Evolutionary conservation across 2,888 invertebrate genomes (phyloP).

Genomic region (Acholoe squamosa): DNA sequence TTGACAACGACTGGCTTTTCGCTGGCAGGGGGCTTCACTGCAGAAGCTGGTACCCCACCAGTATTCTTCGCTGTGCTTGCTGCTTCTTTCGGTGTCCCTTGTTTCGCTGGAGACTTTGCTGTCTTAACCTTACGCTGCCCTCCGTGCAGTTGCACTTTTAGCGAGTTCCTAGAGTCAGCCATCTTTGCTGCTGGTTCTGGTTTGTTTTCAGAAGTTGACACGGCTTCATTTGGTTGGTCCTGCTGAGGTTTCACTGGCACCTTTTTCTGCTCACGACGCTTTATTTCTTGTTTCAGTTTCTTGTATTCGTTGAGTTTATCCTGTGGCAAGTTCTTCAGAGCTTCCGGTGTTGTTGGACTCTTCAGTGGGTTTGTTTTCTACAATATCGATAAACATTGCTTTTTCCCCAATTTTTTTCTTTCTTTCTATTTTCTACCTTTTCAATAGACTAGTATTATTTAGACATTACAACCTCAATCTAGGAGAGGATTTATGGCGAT

Average conservation of each 20-base stretch:
- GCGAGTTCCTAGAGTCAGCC: not conserved
- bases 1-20: not conserved
- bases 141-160: slow-evolving; percentile 8
- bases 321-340: slow-evolving; percentile 37
- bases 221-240: not conserved
- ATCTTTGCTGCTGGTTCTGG: not conserved
- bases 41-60: not conserved
- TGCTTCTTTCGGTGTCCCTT: not conserved
- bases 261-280: slow-evolving; percentile 25
- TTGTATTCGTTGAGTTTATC: slow-evolving; percentile 48
- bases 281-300: slow-evolving; percentile 42
- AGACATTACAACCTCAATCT: too few relatives aligned
- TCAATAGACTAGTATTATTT: too few relatives aligned
- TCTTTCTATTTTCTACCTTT: too few relatives aligned
- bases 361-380: slow-evolving; percentile 8
- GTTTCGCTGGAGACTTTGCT: not conserved
- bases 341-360: slow-evolving; percentile 51
- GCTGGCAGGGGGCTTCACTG: not conserved
- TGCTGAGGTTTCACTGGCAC: not conserved
- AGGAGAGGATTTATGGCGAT: too few relatives aligned
- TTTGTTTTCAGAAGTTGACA: not conserved
- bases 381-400: too few relatives aligned
- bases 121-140: slow-evolving; percentile 12
- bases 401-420: too few relatives aligned
- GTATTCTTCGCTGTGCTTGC: not conserved